Conservation (phyloP, 2,113 vertebrate species). For the Megaptera novaeangliae region DNA sequence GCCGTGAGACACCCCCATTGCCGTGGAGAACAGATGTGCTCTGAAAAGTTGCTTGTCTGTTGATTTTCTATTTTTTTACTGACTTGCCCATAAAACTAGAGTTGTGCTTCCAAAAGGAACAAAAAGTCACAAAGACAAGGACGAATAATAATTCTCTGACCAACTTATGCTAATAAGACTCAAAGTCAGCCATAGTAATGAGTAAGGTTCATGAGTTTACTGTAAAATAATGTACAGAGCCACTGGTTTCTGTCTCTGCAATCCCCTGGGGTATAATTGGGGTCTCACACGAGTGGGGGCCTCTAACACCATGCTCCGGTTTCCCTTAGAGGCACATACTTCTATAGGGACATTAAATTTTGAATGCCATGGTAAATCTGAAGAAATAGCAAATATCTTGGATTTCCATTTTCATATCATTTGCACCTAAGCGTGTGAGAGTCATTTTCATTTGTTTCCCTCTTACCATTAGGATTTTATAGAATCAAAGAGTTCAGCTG, state of each 20-base stretch:
- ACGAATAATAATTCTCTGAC: neutral
- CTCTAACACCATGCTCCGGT: accelerated
- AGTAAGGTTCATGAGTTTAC: neutral
- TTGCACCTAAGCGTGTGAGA: neutral
- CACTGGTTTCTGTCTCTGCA: neutral
- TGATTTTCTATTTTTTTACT: neutral
- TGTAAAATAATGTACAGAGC: neutral
- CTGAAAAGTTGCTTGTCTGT: neutral
- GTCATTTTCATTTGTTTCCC: neutral
- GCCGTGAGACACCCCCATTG: neutral
- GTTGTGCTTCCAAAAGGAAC: conserved; percentile 21
- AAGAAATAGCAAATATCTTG: neutral
- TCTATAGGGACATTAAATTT: neutral
- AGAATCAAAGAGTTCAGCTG: no score
- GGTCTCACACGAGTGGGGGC: neutral
- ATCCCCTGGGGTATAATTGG: neutral
- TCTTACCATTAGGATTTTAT: neutral
- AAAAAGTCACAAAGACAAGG: neutral
- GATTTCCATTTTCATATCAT: neutral
- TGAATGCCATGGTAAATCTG: neutral
- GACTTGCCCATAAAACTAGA: conserved; percentile 20
- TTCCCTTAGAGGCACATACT: neutral
- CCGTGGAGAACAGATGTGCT: neutral
- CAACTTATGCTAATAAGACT: neutral
- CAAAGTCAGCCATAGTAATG: neutral